These are phyloP conservation scores for Drosophila triauraria DNA, from an alignment of 1,140 invertebrate genomes.

Conservation along the genomic window DNA sequence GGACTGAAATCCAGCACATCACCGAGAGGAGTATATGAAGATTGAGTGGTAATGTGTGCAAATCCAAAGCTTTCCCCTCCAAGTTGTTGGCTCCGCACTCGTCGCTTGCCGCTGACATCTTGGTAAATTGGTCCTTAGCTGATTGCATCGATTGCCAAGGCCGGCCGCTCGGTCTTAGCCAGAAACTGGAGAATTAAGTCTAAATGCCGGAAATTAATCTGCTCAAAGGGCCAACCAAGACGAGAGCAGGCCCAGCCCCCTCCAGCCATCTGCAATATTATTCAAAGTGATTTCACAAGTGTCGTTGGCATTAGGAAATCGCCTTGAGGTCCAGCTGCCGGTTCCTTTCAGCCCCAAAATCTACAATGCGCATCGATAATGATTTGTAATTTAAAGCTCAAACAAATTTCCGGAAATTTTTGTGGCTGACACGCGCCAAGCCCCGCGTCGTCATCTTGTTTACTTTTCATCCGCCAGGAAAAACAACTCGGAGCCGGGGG, in stretches of 20 bases:
- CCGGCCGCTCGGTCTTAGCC: slow-evolving; percentile 11
- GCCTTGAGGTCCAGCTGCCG: slow-evolving; percentile 45
- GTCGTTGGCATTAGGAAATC: slow-evolving; percentile 77
- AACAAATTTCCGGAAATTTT: slow-evolving; percentile 77
- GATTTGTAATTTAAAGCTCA: slow-evolving; percentile 80
- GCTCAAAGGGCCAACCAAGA: slow-evolving; percentile 51
- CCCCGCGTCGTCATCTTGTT: slow-evolving; percentile 28
- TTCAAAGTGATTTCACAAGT: slow-evolving; percentile 80
- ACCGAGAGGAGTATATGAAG: slow-evolving; percentile 58
- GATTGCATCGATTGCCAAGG: slow-evolving; percentile 73
- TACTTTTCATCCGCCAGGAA: slow-evolving; percentile 43
- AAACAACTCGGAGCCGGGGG: slow-evolving; percentile 17
- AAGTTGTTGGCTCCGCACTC: slow-evolving; percentile 10
- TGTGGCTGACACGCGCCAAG: slow-evolving; percentile 41
- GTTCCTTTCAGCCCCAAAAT: slow-evolving; percentile 36
- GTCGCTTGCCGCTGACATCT: slow-evolving; percentile 68
- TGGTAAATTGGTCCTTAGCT: slow-evolving; percentile 81
- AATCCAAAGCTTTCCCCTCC: slow-evolving; percentile 69
- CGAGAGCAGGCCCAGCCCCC: background rate
- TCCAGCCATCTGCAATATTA: slow-evolving; percentile 68
- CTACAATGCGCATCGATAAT: slow-evolving; percentile 81
- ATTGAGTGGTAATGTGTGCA: slow-evolving; percentile 83
- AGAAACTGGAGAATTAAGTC: slow-evolving; percentile 72
- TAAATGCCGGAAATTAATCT: slow-evolving; percentile 82
- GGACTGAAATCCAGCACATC: slow-evolving; percentile 65